Percentiles rank a stretch among this genome's conserved stretches.
These are phyloP conservation scores for Paratilapia polleni DNA, from an alignment of 2,113 vertebrate genomes.

Conservation along the genomic window DNA sequence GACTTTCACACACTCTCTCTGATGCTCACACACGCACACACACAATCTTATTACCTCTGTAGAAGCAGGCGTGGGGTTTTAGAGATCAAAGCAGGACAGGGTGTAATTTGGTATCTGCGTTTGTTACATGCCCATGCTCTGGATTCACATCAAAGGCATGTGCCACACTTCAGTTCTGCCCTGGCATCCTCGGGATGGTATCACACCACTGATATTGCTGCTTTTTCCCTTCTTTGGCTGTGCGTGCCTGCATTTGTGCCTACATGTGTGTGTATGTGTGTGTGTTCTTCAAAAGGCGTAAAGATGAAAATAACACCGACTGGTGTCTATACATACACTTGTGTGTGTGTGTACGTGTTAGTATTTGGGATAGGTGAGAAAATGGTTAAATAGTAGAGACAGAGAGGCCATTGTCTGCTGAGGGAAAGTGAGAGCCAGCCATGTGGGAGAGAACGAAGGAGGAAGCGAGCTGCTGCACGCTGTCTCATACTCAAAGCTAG, in stretches of 20 bases:
- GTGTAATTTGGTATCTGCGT: slow-evolving; percentile 77
- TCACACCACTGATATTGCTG: slow-evolving; percentile 52
- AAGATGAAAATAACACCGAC: slow-evolving; percentile 10
- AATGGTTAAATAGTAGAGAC: slow-evolving; percentile 50
- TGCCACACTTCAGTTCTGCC: slow-evolving; percentile 65
- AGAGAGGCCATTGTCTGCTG: slow-evolving; percentile 66
- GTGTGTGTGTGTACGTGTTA: slow-evolving; percentile 7
- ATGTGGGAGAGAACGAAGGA: slow-evolving; percentile 51
- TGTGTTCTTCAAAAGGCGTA: neutral
- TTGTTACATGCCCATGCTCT: slow-evolving; percentile 75
- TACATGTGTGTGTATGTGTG: neutral
- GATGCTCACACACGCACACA: slow-evolving; percentile 14
- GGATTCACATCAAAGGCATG: slow-evolving; percentile 77
- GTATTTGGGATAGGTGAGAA: slow-evolving; percentile 63
- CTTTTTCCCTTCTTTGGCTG: slow-evolving; percentile 33
- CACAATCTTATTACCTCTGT: slow-evolving; percentile 61
- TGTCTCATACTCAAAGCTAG: slow-evolving; percentile 11
- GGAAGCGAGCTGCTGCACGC: slow-evolving; percentile 17
- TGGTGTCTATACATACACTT: neutral
- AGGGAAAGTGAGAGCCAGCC: slow-evolving; percentile 44
- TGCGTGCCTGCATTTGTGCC: neutral
- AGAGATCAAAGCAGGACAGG: slow-evolving; percentile 77
- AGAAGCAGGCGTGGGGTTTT: slow-evolving; percentile 59
- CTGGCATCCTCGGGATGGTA: slow-evolving; percentile 67
- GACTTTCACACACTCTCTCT: neutral